Conservation (phyloP, 2,113 vertebrate species). For the Balaeniceps rex region DNA sequence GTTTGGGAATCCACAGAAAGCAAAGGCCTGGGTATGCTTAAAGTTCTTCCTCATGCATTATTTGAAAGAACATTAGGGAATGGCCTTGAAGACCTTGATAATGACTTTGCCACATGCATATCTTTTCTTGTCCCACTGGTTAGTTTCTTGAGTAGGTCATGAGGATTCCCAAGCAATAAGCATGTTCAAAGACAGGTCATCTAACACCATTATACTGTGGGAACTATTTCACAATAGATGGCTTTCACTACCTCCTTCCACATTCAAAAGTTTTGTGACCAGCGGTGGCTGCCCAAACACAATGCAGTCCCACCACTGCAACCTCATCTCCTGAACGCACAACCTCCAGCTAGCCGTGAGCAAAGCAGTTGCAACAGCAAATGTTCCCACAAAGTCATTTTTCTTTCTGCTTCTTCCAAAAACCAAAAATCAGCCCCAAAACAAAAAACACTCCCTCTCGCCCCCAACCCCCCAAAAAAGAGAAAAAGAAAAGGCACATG, state of each 20-base stretch:
- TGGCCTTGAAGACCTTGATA: not conserved
- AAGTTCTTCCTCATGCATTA: not conserved
- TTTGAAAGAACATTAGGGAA: not conserved
- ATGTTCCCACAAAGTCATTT: not conserved
- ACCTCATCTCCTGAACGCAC: not conserved
- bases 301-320: not conserved
- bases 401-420: not conserved
- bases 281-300: not conserved
- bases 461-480: too few relatives aligned
- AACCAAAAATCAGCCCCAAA: not conserved
- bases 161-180: not conserved
- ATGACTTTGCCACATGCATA: not conserved
- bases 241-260: not conserved
- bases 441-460: not conserved
- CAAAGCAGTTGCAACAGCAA: not conserved
- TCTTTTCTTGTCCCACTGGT: not conserved
- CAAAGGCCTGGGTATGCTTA: not conserved
- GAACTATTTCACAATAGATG: not conserved
- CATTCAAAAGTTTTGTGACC: not conserved
- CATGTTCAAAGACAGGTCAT: not conserved
- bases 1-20: not conserved
- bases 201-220: not conserved
- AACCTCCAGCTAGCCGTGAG: not conserved
- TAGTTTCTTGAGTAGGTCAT: not conserved
- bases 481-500: not conserved